Evolutionary conservation across 2,888 invertebrate genomes (phyloP), one percentile per base, ranked within the genome.

Genomic region (Trissolcus japonicus): DNA sequence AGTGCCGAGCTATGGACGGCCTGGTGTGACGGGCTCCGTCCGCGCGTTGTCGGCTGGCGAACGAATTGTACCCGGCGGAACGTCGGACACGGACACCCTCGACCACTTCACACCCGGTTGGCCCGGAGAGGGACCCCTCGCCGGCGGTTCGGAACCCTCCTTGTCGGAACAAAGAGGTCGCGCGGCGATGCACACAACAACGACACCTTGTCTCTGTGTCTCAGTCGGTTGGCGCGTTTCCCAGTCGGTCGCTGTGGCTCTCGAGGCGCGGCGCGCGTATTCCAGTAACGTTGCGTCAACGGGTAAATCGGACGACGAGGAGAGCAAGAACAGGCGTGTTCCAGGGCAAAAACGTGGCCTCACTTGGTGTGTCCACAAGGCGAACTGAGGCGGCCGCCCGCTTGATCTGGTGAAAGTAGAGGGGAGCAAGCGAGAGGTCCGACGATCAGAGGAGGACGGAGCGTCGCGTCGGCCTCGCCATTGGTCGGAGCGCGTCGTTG

Each of bases 391-490:
- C 43, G 63, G 72, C 73, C 72, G 73, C 76, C 77, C 63, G 76
- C 72, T 76, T 17, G 35, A 13, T 16, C 21, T 43, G n/a, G 65
- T 43, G 67, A 65, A 89, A 89, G 89, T 89, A 89, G 89, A 87
- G 88, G 86, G 78, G 78, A 67, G 21, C 16, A 69, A 75, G 76
- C 54, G 79, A 75, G 82, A 80, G 80, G 80, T 79, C 82, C 82
- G 83, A 82, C 4, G 76, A 80, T 84, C 4, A 4, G 46, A 71
- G 59, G 4, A 88, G 88, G 89, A 63, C 16, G 25, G 17, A 48
- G 50, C 48, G 73, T 59, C 50, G 59, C 56, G 63, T 72, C 50
- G 55, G 65, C 29, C 46, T 50, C 41, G 63, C 48, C 80, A 83
- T 85, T 84, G 83, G 83, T 55, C 68, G 69, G 56, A 4, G 25